These are phyloP conservation scores for Heliconius hewitsoni DNA, from an alignment of 1,140 invertebrate genomes.

Conservation along the genomic window DNA sequence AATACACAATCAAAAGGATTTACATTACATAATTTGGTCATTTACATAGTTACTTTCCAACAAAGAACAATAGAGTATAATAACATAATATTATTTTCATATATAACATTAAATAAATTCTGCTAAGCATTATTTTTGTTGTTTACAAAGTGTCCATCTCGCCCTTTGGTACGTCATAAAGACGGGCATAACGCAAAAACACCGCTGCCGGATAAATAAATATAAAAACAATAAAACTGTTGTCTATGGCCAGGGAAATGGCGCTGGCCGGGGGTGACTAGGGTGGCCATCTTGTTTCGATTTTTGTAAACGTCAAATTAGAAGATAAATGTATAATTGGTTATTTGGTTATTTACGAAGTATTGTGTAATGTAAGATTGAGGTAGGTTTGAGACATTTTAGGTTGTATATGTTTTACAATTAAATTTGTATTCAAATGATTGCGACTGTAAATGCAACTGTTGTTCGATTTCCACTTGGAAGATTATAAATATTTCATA, in stretches of 20 bases:
- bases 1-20: neutral
- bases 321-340: neutral
- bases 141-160: slow-evolving; percentile 42
- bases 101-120: slow-evolving; percentile 22
- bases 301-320: neutral
- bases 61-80: neutral
- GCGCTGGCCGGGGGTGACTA: slow-evolving; percentile 56
- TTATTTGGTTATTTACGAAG: too few species aligned
- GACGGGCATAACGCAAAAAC: slow-evolving; percentile 64
- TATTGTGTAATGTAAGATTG: too few species aligned
- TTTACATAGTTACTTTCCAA: neutral
- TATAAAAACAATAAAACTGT: slow-evolving; percentile 80
- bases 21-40: slow-evolving; percentile 19
- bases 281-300: slow-evolving; percentile 27
- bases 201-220: slow-evolving; percentile 72
- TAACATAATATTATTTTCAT: slow-evolving; percentile 19
- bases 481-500: too few species aligned
- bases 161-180: slow-evolving; percentile 64
- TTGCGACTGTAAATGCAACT: too few species aligned
- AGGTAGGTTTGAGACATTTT: too few species aligned
- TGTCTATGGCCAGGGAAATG: slow-evolving; percentile 76
- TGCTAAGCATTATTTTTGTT: slow-evolving; percentile 32
- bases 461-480: too few species aligned
- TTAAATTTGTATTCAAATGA: too few species aligned
- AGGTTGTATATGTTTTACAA: too few species aligned